Percentiles rank a stretch among this genome's conserved stretches.
These are phyloP conservation scores for Cataglyphis altisquamis DNA, from an alignment of 2,888 invertebrate genomes.

Conservation along the genomic window DNA sequence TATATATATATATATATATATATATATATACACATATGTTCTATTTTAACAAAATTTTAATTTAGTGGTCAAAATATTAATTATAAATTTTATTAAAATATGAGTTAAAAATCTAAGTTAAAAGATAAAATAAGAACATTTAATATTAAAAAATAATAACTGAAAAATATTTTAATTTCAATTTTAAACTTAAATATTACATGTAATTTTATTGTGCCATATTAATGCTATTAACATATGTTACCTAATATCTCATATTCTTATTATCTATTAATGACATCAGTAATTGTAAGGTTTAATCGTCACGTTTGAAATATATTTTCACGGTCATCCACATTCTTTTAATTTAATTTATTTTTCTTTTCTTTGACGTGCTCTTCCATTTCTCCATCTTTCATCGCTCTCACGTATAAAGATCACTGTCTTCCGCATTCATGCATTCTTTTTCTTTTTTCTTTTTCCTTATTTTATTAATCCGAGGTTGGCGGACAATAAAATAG, in stretches of 20 bases:
- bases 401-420: not conserved
- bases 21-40: not conserved
- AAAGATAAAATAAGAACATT: not conserved
- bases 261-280: not conserved
- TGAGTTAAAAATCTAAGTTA: not conserved
- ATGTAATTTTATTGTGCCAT: not conserved
- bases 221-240: not conserved
- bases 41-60: not conserved
- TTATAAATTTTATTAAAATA: not conserved
- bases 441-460: not conserved
- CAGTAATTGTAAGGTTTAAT: not conserved
- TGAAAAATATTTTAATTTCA: not conserved
- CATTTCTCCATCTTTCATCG: not conserved
- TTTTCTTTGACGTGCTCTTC: not conserved
- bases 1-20: not conserved
- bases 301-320: not conserved
- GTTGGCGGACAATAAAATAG: not conserved
- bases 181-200: too few species aligned
- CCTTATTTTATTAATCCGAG: not conserved
- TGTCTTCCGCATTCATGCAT: not conserved
- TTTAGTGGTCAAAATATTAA: not conserved
- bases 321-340: slow-evolving; percentile 6
- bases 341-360: not conserved
- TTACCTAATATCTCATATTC: too few species aligned
- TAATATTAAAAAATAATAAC: not conserved